Conservation (phyloP, 2,888 invertebrate genomes). For the Orthosia cruda region DNA sequence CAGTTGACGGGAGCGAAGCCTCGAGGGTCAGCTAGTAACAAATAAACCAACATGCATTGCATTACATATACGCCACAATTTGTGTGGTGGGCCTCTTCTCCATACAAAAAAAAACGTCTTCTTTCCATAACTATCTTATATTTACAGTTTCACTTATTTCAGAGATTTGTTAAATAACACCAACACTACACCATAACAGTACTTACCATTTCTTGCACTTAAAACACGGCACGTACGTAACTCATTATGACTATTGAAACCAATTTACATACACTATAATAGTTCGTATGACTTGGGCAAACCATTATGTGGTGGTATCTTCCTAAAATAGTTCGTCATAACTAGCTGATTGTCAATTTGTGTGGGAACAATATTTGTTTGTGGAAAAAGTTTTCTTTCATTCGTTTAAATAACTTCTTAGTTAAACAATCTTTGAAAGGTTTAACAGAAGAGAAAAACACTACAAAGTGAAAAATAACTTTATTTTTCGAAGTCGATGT, state of each 20-base stretch:
- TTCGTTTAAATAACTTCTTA: conserved; percentile 1
- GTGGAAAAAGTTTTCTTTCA: background rate
- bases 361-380: conserved; percentile 11
- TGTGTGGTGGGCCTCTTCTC: too few relatives aligned
- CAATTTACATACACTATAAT: conserved; percentile 11
- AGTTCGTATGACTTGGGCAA: conserved; percentile 34
- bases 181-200: background rate
- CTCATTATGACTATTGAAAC: conserved; percentile 15
- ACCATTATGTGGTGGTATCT: conserved; percentile 11
- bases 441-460: too few relatives aligned
- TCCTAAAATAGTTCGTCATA: conserved; percentile 38
- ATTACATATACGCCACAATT: too few relatives aligned
- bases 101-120: too few relatives aligned
- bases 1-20: too few relatives aligned
- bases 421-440: too few relatives aligned
- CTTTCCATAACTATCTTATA: too few relatives aligned
- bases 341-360: conserved; percentile 12
- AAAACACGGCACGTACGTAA: background rate
- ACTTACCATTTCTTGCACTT: background rate
- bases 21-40: too few relatives aligned
- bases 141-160: background rate
- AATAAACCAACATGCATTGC: too few relatives aligned
- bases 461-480: too few relatives aligned
- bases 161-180: background rate
- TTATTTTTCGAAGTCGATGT: too few relatives aligned